A percentile compares a stretch with the other conserved stretches of the same genome.
These are phyloP conservation scores for Argyrosomus regius DNA, from an alignment of 2,797 vertebrate genomes.

Conservation along the genomic window DNA sequence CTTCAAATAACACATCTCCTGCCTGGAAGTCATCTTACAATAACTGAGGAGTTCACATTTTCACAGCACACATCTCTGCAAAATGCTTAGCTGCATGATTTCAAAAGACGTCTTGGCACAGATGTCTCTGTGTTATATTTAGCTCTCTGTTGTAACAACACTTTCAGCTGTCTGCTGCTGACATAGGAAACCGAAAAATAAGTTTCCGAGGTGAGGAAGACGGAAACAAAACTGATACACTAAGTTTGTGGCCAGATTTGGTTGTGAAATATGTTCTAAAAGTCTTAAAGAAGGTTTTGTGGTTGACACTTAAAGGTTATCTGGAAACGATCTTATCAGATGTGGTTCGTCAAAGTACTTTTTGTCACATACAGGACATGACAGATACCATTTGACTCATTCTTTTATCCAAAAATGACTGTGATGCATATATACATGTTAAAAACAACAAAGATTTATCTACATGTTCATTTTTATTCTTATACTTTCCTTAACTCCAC, in stretches of 20 bases:
- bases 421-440: not conserved
- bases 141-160: constrained; percentile 59
- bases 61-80: constrained; percentile 51
- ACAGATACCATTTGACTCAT: constrained; percentile 27
- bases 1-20: constrained; percentile 49
- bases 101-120: constrained; percentile 60
- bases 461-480: not conserved
- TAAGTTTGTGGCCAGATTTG: constrained; percentile 19
- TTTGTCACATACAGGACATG: constrained; percentile 3
- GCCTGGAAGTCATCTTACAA: constrained; percentile 32
- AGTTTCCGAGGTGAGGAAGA: constrained; percentile 54
- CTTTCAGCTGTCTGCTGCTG: constrained; percentile 43
- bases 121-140: constrained; percentile 70
- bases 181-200: constrained; percentile 53
- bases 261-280: constrained; percentile 1
- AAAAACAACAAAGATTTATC: not conserved
- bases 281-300: not conserved
- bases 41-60: constrained; percentile 55
- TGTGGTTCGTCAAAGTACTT: constrained; percentile 5
- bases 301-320: constrained; percentile 15
- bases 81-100: constrained; percentile 67
- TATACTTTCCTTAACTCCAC: not conserved
- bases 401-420: not conserved
- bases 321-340: not conserved
- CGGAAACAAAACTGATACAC: constrained; percentile 50